phyloP scores from a whole-genome alignment of 2,888 invertebrate species.

The Eulithis prunata region DNA sequence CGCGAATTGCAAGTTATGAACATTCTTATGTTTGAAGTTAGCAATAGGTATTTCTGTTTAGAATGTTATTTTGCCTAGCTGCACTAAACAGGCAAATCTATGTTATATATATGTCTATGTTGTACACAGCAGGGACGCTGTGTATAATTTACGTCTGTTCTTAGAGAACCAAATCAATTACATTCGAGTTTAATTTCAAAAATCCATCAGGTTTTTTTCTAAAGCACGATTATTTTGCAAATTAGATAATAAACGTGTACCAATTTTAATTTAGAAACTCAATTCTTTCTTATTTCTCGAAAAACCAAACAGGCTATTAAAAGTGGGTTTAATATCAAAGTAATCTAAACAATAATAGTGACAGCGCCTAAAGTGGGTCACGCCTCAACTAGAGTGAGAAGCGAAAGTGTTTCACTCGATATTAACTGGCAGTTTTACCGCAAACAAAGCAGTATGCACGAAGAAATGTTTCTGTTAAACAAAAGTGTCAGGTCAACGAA shows the following conservation, averaged over 20 bases:
- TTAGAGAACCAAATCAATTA: not conserved
- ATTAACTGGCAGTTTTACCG: conserved; percentile 32
- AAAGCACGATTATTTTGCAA: too few relatives aligned
- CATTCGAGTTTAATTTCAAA: too few relatives aligned
- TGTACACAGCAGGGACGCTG: too few relatives aligned
- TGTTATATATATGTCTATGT: too few relatives aligned
- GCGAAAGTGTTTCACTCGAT: conserved; percentile 50
- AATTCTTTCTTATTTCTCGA: too few relatives aligned
- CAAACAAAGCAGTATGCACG: conserved; percentile 31
- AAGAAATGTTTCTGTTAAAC: conserved; percentile 6
- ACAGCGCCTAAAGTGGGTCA: conserved; percentile 44
- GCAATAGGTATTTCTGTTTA: not conserved
- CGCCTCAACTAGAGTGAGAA: conserved; percentile 45
- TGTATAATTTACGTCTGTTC: too few relatives aligned
- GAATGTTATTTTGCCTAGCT: not conserved
- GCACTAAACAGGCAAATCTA: too few relatives aligned
- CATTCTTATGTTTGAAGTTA: not conserved
- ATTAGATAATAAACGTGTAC: too few relatives aligned
- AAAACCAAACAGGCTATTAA: too few relatives aligned
- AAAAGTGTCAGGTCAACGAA: conserved; percentile 5
- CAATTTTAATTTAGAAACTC: too few relatives aligned
- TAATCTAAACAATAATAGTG: conserved; percentile 40
- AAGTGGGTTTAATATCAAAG: conserved; percentile 5
- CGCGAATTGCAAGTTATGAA: not conserved
- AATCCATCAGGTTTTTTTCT: too few relatives aligned